Conservation (phyloP, 2,888 invertebrate genomes). For the Drepanosiphum platanoidis region DNA sequence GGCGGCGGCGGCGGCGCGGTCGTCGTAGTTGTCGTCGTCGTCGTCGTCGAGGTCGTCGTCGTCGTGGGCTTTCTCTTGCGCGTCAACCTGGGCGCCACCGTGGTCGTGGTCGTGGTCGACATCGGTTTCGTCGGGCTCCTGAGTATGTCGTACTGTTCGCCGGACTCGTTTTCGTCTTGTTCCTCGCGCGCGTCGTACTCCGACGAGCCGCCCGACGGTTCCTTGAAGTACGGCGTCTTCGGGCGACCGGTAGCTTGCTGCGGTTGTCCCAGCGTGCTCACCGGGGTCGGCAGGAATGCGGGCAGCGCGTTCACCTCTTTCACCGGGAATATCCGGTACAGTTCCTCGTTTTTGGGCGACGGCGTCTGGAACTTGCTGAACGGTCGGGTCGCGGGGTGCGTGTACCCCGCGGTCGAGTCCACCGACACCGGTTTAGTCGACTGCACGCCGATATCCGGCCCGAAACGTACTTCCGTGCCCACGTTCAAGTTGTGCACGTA, state of each 20-base stretch:
- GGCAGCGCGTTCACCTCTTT: constrained; percentile 56
- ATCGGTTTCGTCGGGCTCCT: constrained; percentile 38
- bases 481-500: constrained; percentile 43
- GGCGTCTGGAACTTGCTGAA: constrained; percentile 51
- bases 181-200: constrained; percentile 37
- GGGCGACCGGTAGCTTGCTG: neutral
- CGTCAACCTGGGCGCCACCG: constrained; percentile 58
- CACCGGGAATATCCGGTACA: constrained; percentile 56
- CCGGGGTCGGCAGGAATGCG: constrained; percentile 33
- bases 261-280: neutral
- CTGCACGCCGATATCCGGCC: neutral
- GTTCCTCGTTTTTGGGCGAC: constrained; percentile 35
- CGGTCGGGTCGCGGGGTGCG: constrained; percentile 54
- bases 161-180: constrained; percentile 54
- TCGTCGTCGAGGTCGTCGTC: constrained; percentile 64
- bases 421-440: neutral
- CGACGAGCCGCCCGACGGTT: constrained; percentile 10
- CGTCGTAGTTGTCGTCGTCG: constrained; percentile 65
- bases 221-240: constrained; percentile 31
- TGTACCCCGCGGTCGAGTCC: neutral
- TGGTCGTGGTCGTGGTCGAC: constrained; percentile 63
- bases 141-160: constrained; percentile 54
- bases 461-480: constrained; percentile 48
- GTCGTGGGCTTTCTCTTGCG: constrained; percentile 49
- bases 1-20: constrained; percentile 64